Base-by-base conservation (phyloP, 2,113 vertebrate species). In the Microtus oregoni region DNA sequence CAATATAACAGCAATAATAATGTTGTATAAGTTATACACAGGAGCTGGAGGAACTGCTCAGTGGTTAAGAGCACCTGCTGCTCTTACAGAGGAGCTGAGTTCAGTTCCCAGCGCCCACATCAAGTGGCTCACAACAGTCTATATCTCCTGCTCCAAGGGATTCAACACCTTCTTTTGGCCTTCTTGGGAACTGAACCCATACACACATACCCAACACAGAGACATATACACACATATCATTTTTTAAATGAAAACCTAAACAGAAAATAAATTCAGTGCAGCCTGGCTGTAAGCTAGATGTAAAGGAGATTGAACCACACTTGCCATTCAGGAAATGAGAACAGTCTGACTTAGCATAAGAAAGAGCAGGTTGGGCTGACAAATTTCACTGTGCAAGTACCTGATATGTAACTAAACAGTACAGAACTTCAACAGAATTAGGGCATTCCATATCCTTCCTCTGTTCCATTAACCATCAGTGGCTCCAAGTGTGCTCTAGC, bases 391-490 rank as follows among this genome's bases (percentile, higher is more conserved):
- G 14, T 19, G 38, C 38, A 26, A 50, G 35, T 4, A 41, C 73
- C 3, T 0, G 3, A 20, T 4, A 41, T 2, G 2, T 6, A 75
- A 11, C 8, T 13, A 26, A 68, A 20, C 9, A 28, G 7, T 22
- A n/a, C 10, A 28, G 7, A 20, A n/a, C 24, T 4, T 9, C 32
- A 77, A 15, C 26, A 50, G 0, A 1, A 22, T 2, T 1, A 8
- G 1, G 11, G 6, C 14, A 32, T 10, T 75, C 20, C 7, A 13
- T 19, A 26, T 7, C 87, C 14, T 55, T 14, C 82, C n/a, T 68
- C n/a, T 13, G 17, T 28, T 68, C 47, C 30, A 3, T 20, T 30
- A 32, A 0, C 24, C 72, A 28, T 19, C 52, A 52, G 68, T 0
- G 44, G 20, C 32, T 72, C 91, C 77, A 2, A 1, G 28, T 3